phyloP scores from a whole-genome alignment of 2,113 vertebrate genomes.

The Rhizomys pruinosus region DNA sequence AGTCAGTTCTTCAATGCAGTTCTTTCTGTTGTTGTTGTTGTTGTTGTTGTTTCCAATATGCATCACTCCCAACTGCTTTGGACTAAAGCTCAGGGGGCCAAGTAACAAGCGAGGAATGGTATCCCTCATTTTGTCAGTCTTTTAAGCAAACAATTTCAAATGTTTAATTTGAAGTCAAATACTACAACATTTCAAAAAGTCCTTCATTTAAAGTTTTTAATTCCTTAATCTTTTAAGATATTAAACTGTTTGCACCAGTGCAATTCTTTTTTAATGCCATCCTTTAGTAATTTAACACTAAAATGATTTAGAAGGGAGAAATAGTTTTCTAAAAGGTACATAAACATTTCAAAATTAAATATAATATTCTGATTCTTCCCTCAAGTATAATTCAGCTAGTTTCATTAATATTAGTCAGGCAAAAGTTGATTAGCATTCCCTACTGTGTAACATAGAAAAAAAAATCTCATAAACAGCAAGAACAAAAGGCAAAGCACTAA shows the following conservation, averaged over 20 bases:
- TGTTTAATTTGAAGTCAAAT: slow-evolving; percentile 28
- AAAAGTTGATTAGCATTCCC: slow-evolving; percentile 70
- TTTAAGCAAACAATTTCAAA: slow-evolving; percentile 48
- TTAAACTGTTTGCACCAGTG: slow-evolving; percentile 54
- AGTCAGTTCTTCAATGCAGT: too few species aligned
- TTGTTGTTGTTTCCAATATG: too few species aligned
- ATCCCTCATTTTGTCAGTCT: background rate
- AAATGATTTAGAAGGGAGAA: slow-evolving; percentile 49
- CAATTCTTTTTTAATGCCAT: slow-evolving; percentile 48
- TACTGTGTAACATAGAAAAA: background rate
- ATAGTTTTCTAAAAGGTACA: slow-evolving; percentile 63
- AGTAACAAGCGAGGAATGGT: too few species aligned
- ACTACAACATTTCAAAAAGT: background rate
- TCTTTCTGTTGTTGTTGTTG: too few species aligned
- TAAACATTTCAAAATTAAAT: slow-evolving; percentile 78
- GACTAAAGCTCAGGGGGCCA: too few species aligned
- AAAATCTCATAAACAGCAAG: slow-evolving; percentile 25
- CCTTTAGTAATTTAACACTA: slow-evolving; percentile 70
- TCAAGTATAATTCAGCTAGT: slow-evolving; percentile 47
- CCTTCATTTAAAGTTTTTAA: slow-evolving; percentile 31
- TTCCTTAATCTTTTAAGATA: slow-evolving; percentile 55
- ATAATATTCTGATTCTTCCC: slow-evolving; percentile 55
- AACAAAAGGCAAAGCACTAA: slow-evolving; percentile 60
- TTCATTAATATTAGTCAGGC: slow-evolving; percentile 70
- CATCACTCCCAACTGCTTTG: too few species aligned